These are phyloP conservation scores for Rostratula benghalensis DNA, from an alignment of 2,113 vertebrate genomes.

Conservation along the genomic window DNA sequence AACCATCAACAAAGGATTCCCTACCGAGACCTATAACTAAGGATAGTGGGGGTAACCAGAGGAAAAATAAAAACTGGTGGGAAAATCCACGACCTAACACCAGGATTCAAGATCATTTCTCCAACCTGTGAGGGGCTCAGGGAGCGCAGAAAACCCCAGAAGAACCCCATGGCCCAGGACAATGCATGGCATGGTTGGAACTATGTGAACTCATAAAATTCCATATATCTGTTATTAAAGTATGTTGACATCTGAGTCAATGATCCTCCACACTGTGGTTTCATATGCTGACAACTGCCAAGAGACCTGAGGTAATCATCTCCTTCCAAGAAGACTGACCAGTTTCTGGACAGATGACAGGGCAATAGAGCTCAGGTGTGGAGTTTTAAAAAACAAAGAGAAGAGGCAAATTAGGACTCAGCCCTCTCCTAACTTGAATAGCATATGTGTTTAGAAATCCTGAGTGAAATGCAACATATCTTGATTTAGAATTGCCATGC, in stretches of 20 bases:
- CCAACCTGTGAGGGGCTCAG: neutral
- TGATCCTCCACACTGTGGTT: too few species aligned
- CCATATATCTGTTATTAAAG: neutral
- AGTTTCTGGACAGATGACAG: neutral
- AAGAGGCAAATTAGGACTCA: neutral
- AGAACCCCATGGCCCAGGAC: neutral
- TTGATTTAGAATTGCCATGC: neutral
- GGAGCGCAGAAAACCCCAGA: neutral
- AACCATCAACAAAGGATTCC: neutral
- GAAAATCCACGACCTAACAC: neutral
- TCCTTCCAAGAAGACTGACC: neutral
- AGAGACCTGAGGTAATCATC: neutral
- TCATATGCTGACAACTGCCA: neutral
- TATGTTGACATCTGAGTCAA: neutral
- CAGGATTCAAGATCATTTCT: neutral
- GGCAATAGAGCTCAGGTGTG: neutral
- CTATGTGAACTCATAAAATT: neutral
- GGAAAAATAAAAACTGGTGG: neutral
- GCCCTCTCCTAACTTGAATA: neutral
- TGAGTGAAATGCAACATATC: neutral
- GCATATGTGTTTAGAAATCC: neutral
- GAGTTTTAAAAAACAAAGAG: neutral
- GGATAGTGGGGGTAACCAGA: neutral
- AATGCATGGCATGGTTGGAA: rapidly evolving
- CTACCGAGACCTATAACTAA: neutral